These are phyloP conservation scores for Tetragonisca angustula DNA, from an alignment of 2,888 invertebrate genomes.

Conservation along the genomic window DNA sequence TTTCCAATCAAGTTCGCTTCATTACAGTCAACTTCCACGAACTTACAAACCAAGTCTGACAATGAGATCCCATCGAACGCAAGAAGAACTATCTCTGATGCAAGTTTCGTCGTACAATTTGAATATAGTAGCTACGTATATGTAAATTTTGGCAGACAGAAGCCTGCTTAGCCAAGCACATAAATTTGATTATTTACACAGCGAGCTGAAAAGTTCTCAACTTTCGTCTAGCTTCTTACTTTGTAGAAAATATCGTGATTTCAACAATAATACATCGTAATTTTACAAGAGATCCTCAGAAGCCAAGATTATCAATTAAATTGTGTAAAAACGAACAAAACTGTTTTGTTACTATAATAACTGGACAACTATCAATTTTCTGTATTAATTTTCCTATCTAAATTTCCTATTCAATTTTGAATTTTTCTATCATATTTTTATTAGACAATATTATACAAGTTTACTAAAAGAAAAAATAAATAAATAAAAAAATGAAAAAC, in stretches of 20 bases:
- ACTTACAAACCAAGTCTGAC: conserved; percentile 12
- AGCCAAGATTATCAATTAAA: too few relatives aligned
- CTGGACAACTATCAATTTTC: too few relatives aligned
- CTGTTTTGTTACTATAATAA: too few relatives aligned
- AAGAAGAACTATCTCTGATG: not conserved
- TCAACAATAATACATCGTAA: too few relatives aligned
- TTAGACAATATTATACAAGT: not conserved
- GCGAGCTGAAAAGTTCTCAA: not conserved
- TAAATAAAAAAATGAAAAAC: too few relatives aligned
- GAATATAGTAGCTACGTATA: not conserved
- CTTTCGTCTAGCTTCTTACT: not conserved
- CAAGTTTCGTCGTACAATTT: conserved; percentile 22
- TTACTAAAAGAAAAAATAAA: not conserved
- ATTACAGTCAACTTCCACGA: conserved; percentile 14
- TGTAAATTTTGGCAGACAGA: too few relatives aligned
- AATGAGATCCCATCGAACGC: not conserved
- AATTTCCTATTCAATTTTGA: too few relatives aligned
- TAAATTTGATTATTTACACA: not conserved
- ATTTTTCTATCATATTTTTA: too few relatives aligned
- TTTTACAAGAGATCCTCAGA: too few relatives aligned
- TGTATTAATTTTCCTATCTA: too few relatives aligned
- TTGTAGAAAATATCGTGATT: too few relatives aligned
- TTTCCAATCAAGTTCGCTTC: conserved; percentile 25
- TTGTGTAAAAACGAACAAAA: too few relatives aligned
- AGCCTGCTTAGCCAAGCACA: not conserved